Base-by-base conservation (phyloP, 2,797 vertebrate genomes). In the Yasuhikotakia modesta region DNA sequence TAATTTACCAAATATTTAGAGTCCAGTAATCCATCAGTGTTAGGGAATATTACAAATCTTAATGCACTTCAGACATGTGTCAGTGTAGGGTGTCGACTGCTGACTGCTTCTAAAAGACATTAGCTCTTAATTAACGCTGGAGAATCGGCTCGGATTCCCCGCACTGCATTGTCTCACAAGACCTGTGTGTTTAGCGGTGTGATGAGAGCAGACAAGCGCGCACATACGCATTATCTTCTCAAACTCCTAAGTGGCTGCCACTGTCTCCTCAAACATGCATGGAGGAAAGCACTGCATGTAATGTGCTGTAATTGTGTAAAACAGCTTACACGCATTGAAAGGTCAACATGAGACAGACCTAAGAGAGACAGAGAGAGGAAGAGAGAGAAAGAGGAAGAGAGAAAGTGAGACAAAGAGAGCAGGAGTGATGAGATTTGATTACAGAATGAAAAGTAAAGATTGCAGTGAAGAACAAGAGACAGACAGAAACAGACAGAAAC, bases 301-400 rank as follows among this genome's bases (percentile, higher is more conserved):
- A 85, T 82, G 81, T 58, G 73, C 78, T 79, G 63, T 84, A 83
- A 85, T 80, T 82, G 82, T 80, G 70, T 69, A 65, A 80, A 82
- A 78, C 46, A 32, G 35, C 55, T 83, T 57, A 82, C 82, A 84
- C 69, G 66, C 66, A 76, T 70, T 63, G 32, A 19, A 65, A 30
- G 45, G 73, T 16, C 8, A 27, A 65, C n/a, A n/a, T n/a, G 60
- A 11, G 52, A 43, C 10, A 48, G n/a, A 50, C 19, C 19, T 53
- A 5, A 27, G 52, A 65, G 32, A 46, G 46, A 66, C 21, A n/a
- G n/a, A 61, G 1, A 50, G 22, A 61, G 2, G 1, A 12, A 8
- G 45, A 27, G 66, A 24, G 52, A 45, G 69, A 24, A 35, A 13
- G 60, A n/a, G 7, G 22, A 50, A 19, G 27, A 21, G 50, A 22